These are phyloP conservation scores for Tinea trinotella DNA, from an alignment of 2,888 invertebrate genomes.

Conservation along the genomic window DNA sequence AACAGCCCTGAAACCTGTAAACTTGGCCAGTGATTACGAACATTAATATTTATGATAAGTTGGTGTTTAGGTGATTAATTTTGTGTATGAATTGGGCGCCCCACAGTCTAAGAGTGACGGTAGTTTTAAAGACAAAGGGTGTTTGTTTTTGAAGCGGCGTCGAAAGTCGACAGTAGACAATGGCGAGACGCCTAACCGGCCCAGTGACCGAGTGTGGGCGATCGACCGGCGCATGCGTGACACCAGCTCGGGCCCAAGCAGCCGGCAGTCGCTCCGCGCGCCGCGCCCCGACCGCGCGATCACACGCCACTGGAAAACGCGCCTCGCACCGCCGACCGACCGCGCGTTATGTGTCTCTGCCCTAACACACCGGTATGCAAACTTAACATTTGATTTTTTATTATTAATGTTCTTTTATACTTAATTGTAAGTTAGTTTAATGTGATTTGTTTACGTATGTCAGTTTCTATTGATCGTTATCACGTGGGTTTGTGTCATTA, in stretches of 20 bases:
- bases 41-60: no score
- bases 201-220: constrained; percentile 63
- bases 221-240: constrained; percentile 67
- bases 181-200: constrained; percentile 33
- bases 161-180: constrained; percentile 26
- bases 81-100: constrained; percentile 39
- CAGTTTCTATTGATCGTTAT: constrained; percentile 9
- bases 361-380: constrained; percentile 2
- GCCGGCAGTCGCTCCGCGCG: constrained; percentile 22
- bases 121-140: constrained; percentile 47
- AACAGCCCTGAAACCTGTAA: no score
- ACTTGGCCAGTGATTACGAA: no score
- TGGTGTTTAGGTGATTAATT: constrained; percentile 4
- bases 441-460: constrained; percentile 38
- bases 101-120: constrained; percentile 46
- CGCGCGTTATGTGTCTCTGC: constrained; percentile 7
- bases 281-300: constrained; percentile 46
- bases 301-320: background rate
- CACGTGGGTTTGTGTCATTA: constrained; percentile 16
- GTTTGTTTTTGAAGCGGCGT: constrained; percentile 56
- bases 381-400: background rate
- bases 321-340: background rate
- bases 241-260: constrained; percentile 7
- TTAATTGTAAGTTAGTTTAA: constrained; percentile 20
- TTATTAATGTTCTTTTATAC: background rate